Evolutionary conservation across 2,888 invertebrate genomes (phyloP), one percentile per base, ranked within the genome.

Genomic region (Apodemia duryi): DNA sequence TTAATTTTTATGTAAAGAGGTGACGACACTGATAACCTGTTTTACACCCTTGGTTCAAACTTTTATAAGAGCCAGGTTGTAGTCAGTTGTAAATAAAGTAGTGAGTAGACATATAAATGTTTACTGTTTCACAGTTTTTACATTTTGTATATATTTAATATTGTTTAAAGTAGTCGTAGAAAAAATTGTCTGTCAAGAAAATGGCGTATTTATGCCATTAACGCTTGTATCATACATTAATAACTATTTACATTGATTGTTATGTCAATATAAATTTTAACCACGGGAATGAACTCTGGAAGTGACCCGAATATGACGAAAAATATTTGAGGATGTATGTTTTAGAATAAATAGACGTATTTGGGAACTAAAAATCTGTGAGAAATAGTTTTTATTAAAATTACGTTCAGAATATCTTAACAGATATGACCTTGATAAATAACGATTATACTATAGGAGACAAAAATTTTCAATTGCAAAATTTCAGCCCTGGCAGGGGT

Each of bases 141-240:
- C 11, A 54, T 54, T 10, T 54, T 54, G 52, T 54, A 54, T 29
- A 54, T 54, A 54, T 54, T 54, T 46, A 32, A 49, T 62, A 62
- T 29, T 41, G 62, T 49, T 10, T 46, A 62, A 29, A 62, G 41
- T 43, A 28, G 51, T 43, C 35, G 11, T 49, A 52, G 63, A 11
- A 52, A n/a, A n/a, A 35, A 46, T 10, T 28, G 4, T 52, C 28
- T 28, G 10, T 10, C 52, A 46, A 46, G 10, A 46, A 46, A 46
- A 46, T 46, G 46, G 46, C 13, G 13, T 46, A 46, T 46, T 38
- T 35, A 2, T 43, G 46, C 13, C 13, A 13, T 46, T 46, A 46
- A 46, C 46, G 46, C 46, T 46, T 46, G 46, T 38, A 38, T 7
- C 38, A 11, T 13, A 43, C 43, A 11, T 13, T 46, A 46, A 46